A percentile compares a stretch with the other conserved stretches of the same genome.
Conservation (phyloP, 2,113 vertebrate species). For the Limnothrissa miodon region DNA sequence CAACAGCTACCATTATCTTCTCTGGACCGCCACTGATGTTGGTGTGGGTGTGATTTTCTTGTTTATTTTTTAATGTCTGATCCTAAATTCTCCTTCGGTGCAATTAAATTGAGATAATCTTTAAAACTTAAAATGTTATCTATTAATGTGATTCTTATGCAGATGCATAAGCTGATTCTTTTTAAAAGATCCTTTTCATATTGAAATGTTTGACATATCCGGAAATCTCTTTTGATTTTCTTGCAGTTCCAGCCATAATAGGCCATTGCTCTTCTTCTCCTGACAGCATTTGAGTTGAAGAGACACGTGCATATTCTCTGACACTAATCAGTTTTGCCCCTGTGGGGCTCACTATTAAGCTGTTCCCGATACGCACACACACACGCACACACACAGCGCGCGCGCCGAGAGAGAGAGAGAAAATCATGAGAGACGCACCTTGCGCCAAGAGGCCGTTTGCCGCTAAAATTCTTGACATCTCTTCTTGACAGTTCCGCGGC, state of each 20-base stretch:
- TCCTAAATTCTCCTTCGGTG: background rate
- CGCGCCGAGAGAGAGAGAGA: background rate
- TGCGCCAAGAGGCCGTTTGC: background rate
- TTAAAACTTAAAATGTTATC: background rate
- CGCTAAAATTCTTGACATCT: conserved; percentile 15
- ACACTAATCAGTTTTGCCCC: conserved; percentile 31
- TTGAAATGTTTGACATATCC: conserved; percentile 13
- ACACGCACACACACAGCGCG: background rate
- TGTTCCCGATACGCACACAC: background rate
- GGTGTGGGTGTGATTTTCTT: too few species aligned
- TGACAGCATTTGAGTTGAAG: conserved; percentile 9
- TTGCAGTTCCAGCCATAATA: conserved; percentile 13
- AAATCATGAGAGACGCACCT: background rate
- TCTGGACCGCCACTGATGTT: too few species aligned
- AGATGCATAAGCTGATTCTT: background rate
- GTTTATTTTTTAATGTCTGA: background rate
- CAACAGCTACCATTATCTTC: conserved; percentile 51
- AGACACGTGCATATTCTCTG: conserved; percentile 17
- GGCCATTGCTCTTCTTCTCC: background rate
- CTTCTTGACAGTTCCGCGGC: conserved; percentile 21
- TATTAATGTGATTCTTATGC: background rate
- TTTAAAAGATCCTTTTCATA: background rate
- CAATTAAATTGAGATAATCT: background rate
- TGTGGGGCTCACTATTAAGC: background rate
- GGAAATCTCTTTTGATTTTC: background rate